Conservation (phyloP, 2,888 invertebrate species). For the Drosophila ochracea region DNA sequence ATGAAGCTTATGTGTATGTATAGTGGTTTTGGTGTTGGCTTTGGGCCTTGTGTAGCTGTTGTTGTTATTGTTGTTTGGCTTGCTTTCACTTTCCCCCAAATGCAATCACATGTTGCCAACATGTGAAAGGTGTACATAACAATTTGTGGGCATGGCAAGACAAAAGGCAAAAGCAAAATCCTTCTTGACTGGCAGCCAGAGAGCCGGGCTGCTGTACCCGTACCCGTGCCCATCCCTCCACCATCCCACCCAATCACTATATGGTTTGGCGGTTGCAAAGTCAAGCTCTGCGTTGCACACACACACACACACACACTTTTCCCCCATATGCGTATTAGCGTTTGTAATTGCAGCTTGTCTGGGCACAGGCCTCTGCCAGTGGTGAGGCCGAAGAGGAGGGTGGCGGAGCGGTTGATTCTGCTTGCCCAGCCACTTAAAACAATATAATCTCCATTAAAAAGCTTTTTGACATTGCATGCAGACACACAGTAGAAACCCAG, state of each 20-base stretch:
- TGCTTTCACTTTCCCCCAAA: constrained; percentile 73
- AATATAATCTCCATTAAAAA: constrained; percentile 83
- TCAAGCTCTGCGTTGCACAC: constrained; percentile 59
- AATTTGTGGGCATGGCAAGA: constrained; percentile 53
- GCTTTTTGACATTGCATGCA: constrained; percentile 76
- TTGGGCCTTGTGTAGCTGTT: constrained; percentile 19
- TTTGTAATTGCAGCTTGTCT: constrained; percentile 82
- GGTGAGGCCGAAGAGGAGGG: not conserved
- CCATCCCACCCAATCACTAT: not conserved
- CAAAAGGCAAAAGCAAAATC: constrained; percentile 16
- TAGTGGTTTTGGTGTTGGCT: constrained; percentile 59
- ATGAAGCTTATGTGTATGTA: constrained; percentile 30
- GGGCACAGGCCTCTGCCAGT: constrained; percentile 11
- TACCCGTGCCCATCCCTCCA: constrained; percentile 2
- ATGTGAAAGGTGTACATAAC: constrained; percentile 81
- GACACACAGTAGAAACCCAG: not conserved
- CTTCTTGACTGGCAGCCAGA: constrained; percentile 10
- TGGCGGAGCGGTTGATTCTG: not conserved
- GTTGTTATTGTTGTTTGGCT: constrained; percentile 7
- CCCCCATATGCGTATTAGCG: constrained; percentile 74
- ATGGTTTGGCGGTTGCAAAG: constrained; percentile 72
- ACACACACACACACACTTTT: not conserved
- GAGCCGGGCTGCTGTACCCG: not conserved
- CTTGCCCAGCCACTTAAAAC: constrained; percentile 74
- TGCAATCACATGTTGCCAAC: constrained; percentile 80